Base-by-base conservation (phyloP, 2,113 vertebrate genomes). In the Eretmochelys imbricata region DNA sequence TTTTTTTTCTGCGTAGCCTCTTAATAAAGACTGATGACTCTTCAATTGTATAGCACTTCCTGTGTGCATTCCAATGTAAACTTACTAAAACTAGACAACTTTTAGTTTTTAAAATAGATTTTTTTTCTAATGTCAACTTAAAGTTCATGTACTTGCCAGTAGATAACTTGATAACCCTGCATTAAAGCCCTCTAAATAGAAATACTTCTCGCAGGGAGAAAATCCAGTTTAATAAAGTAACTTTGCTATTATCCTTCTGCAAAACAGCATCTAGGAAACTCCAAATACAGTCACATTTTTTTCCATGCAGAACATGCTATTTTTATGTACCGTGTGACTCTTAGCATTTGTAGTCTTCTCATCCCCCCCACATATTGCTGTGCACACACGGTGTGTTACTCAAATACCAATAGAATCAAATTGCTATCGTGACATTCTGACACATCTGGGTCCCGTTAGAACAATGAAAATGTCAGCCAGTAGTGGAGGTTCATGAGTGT, bases 11-110 rank as follows among this genome's bases (percentile, higher is more conserved):
- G 53, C 93, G 65, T 87, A 85, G 80, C 78, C 17, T 55, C 22
- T 42, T 93, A 50, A 88, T 65, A 87, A 25, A 96, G 88, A 86
- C 48, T 55, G 6, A 80, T 85, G 69, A 35, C 80, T 82, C 20
- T 69, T 93, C 97, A 87, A 97, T 98, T 98, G 50, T 91, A 89
- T 82, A 92, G 75, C 11, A 25, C 46, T 96, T 97, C 29, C 29
- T 72, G 80, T 82, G 62, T 80, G 25, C 80, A 59, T 55, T 57
- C 38, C 27, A 48, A 20, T 35, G 95, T 94, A 95, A 91, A 13
- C 57, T 89, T 87, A 54, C 87, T 94, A 94, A 92, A 93, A 93
- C 93, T 83, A 91, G 89, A 89, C 86, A 90, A 46, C 80, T 75
- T 89, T 38, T 38, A 5, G 4, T 38, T 96, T 94, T 93, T 89